phyloP scores from a whole-genome alignment of 1,140 invertebrate species.

The Olivierus martensii region DNA sequence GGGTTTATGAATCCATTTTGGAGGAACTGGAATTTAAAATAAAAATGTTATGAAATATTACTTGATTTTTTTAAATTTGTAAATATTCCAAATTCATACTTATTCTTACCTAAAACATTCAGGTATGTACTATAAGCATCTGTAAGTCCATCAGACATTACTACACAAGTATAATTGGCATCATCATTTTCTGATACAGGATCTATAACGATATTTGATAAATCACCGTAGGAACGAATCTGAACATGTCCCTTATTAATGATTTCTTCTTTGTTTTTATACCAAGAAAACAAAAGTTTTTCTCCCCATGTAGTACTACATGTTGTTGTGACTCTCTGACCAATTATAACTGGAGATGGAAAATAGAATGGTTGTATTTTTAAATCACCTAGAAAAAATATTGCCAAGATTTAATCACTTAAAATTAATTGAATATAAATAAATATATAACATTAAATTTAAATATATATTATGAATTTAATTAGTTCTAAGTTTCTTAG shows the following conservation, averaged over 20 bases:
- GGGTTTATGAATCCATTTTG: conserved; percentile 9
- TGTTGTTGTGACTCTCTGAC: conserved; percentile 2
- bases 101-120: conserved; percentile 6
- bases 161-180: too few relatives aligned
- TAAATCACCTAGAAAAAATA: background rate
- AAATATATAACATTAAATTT: too few relatives aligned
- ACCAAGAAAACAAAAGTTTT: conserved; percentile 3
- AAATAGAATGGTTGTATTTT: conserved; percentile 4
- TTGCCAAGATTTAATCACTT: background rate
- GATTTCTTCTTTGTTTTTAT: conserved; percentile 4
- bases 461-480: background rate
- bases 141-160: background rate
- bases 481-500: too few relatives aligned
- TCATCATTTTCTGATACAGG: background rate
- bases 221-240: background rate
- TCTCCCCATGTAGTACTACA: conserved; percentile 5
- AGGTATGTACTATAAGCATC: background rate
- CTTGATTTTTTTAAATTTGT: too few relatives aligned
- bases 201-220: background rate
- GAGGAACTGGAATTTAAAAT: conserved; percentile 4
- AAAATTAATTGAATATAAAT: too few relatives aligned
- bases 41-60: too few relatives aligned
- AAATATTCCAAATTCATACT: too few relatives aligned
- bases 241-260: background rate
- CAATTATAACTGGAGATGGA: background rate